Conservation (phyloP, 23 tunicate genomes). For the Botrylloides violaceus region DNA sequence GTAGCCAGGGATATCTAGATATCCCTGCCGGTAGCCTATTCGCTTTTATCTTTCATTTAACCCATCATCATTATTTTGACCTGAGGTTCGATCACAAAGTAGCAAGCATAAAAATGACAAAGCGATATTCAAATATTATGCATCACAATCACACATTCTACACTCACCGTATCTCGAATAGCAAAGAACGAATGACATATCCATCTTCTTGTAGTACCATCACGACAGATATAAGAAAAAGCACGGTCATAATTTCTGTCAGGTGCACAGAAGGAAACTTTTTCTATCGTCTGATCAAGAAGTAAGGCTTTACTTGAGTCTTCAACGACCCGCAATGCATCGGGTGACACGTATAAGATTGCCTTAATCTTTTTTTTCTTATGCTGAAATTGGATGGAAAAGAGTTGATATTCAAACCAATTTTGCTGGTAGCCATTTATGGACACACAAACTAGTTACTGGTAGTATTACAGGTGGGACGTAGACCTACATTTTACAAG, state of each 20-base stretch:
- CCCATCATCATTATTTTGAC: too few relatives aligned
- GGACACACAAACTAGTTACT: too few relatives aligned
- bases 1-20: too few relatives aligned
- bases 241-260: constrained; percentile 91
- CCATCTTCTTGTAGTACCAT: constrained; percentile 97
- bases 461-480: too few relatives aligned
- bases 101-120: not conserved
- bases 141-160: not conserved
- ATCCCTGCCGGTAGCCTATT: too few relatives aligned
- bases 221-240: constrained; percentile 96
- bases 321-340: constrained; percentile 89
- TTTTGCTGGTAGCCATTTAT: too few relatives aligned
- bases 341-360: constrained; percentile 84
- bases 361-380: constrained; percentile 89
- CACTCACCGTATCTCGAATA: constrained; percentile 72
- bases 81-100: not conserved
- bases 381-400: too few relatives aligned
- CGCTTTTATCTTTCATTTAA: too few relatives aligned
- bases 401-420: too few relatives aligned
- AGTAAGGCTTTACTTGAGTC: constrained; percentile 90
- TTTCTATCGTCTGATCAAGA: constrained; percentile 99
- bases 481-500: too few relatives aligned
- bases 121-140: not conserved
- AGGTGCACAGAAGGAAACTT: constrained; percentile 99
- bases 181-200: constrained; percentile 94